These are phyloP conservation scores for Acanthornis magna DNA, from an alignment of 2,797 vertebrate species.

Conservation along the genomic window DNA sequence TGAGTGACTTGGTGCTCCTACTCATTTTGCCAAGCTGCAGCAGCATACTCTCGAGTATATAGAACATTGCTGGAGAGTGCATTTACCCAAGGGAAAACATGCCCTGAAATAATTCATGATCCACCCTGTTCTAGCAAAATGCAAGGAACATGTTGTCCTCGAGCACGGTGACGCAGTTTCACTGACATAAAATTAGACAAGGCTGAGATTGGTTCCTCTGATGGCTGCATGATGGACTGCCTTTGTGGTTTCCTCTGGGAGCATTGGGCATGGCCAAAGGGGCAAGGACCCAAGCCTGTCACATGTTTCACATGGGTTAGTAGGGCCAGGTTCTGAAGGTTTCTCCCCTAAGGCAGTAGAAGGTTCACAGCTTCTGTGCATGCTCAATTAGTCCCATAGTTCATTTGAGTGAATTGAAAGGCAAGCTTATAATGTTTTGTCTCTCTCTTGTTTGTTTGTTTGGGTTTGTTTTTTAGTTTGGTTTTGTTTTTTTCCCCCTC, in stretches of 20 bases:
- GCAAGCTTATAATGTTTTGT: not conserved
- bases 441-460: not conserved
- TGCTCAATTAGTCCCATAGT: not conserved
- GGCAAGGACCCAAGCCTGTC: not conserved
- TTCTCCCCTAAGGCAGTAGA: not conserved
- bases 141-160: conserved; percentile 39
- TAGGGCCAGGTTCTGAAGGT: not conserved
- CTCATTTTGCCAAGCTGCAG: conserved; percentile 41
- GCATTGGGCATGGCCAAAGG: not conserved
- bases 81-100: conserved; percentile 11
- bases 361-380: not conserved
- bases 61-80: not conserved
- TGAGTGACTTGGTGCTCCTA: not conserved
- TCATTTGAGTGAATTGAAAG: not conserved
- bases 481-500: rapidly evolving
- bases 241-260: not conserved
- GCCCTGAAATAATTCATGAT: conserved; percentile 32
- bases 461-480: not conserved
- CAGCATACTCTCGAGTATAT: not conserved
- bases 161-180: conserved; percentile 31
- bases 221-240: not conserved
- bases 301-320: rapidly evolving
- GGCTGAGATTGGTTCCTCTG: not conserved
- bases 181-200: conserved; percentile 48
- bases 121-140: not conserved